Conservation (phyloP, 2,797 vertebrate species). For the Sphenodon punctatus region DNA sequence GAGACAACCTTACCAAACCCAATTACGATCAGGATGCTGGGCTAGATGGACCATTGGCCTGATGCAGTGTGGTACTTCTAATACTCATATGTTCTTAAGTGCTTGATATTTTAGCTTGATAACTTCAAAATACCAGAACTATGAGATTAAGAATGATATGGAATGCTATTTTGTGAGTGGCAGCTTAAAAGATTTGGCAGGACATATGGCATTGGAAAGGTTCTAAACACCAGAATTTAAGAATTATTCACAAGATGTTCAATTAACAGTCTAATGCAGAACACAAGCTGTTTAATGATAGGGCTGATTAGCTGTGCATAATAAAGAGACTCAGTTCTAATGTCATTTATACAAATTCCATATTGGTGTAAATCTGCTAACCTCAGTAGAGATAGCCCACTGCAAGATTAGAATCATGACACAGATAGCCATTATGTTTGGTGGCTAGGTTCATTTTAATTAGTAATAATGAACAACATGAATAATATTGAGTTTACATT, state of each 20-base stretch:
- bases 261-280: conserved; percentile 51
- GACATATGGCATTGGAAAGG: conserved; percentile 51
- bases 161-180: conserved; percentile 17
- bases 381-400: not conserved
- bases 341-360: not conserved
- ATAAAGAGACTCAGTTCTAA: not conserved
- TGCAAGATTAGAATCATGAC: not conserved
- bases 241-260: conserved; percentile 35
- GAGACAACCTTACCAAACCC: too few species aligned
- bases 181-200: conserved; percentile 37
- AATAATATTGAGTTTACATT: fast-evolving
- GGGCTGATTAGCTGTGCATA: conserved; percentile 27
- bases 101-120: too few species aligned
- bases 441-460: not conserved
- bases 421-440: not conserved
- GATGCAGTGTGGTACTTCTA: too few species aligned
- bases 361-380: not conserved
- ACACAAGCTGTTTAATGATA: conserved; percentile 43
- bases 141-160: conserved; percentile 34
- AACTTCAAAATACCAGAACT: too few species aligned
- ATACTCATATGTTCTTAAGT: too few species aligned
- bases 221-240: conserved; percentile 31
- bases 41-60: too few species aligned
- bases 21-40: too few species aligned
- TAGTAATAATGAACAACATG: fast-evolving